Percentiles rank a stretch among this genome's conserved stretches.
Conservation (phyloP, 2,113 vertebrate species). For the Silurus glanis region DNA sequence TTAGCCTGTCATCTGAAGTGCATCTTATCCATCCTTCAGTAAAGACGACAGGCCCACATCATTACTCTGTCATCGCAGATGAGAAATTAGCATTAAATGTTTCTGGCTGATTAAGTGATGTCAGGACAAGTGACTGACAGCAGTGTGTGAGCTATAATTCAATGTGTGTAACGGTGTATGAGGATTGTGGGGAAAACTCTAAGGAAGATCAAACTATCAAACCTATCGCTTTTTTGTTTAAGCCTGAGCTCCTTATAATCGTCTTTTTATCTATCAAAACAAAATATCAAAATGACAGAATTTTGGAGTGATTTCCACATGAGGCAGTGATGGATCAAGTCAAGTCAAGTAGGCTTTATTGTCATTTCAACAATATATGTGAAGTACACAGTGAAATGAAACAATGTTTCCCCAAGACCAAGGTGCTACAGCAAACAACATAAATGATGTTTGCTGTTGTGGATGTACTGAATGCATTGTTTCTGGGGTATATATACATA, state of each 20-base stretch:
- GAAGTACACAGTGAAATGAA: too few relatives aligned
- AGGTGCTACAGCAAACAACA: too few relatives aligned
- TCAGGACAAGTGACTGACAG: constrained; percentile 29
- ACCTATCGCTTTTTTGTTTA: neutral
- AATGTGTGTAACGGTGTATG: constrained; percentile 6
- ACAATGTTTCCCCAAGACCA: too few relatives aligned
- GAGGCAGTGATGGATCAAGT: neutral
- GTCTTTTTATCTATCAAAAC: neutral
- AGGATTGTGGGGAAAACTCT: neutral
- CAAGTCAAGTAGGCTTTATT: too few relatives aligned
- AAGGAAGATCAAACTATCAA: neutral
- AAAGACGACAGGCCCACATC: neutral
- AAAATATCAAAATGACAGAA: neutral
- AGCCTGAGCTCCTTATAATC: neutral
- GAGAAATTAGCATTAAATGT: constrained; percentile 29
- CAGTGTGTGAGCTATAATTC: constrained; percentile 27
- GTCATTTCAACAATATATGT: neutral
- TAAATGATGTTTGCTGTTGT: too few relatives aligned
- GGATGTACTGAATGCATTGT: too few relatives aligned
- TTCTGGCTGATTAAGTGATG: constrained; percentile 23
- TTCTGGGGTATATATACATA: too few relatives aligned
- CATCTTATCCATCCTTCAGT: neutral
- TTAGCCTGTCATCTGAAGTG: neutral
- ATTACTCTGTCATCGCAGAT: constrained; percentile 15
- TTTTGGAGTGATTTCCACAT: neutral